These are phyloP conservation scores for Eutolmus rufibarbis DNA, from an alignment of 2,888 invertebrate species.

Conservation along the genomic window DNA sequence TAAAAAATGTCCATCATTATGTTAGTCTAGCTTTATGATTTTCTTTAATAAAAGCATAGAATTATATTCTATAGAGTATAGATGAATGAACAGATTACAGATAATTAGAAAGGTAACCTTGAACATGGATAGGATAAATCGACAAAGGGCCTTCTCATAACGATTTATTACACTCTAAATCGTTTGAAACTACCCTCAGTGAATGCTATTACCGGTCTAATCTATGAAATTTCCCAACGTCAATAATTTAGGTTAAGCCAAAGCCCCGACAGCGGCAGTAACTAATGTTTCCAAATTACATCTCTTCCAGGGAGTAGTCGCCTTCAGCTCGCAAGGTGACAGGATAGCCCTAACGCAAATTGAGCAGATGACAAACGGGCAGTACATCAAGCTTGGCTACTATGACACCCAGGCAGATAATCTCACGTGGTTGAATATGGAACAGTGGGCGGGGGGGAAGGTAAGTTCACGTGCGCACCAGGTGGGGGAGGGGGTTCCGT, in stretches of 20 bases:
- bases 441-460: conserved; percentile 85
- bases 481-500: neutral
- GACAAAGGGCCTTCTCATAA: neutral
- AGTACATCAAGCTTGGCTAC: conserved; percentile 92
- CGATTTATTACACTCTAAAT: neutral
- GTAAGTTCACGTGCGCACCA: conserved; percentile 52
- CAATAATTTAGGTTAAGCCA: neutral
- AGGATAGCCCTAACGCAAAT: conserved; percentile 98
- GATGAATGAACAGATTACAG: neutral
- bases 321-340: conserved; percentile 98
- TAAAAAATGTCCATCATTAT: no score
- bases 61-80: neutral
- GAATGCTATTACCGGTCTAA: neutral
- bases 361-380: conserved; percentile 94
- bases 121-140: neutral
- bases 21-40: no score
- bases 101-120: neutral
- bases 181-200: neutral
- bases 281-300: neutral
- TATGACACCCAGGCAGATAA: conserved; percentile 96
- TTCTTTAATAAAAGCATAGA: neutral
- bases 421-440: conserved; percentile 90
- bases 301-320: conserved; percentile 85
- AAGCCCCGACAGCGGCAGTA: neutral
- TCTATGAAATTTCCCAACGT: neutral